Evolutionary conservation across 2,797 vertebrate genomes (phyloP).

Genomic region (Mormyrops boulengeri): DNA sequence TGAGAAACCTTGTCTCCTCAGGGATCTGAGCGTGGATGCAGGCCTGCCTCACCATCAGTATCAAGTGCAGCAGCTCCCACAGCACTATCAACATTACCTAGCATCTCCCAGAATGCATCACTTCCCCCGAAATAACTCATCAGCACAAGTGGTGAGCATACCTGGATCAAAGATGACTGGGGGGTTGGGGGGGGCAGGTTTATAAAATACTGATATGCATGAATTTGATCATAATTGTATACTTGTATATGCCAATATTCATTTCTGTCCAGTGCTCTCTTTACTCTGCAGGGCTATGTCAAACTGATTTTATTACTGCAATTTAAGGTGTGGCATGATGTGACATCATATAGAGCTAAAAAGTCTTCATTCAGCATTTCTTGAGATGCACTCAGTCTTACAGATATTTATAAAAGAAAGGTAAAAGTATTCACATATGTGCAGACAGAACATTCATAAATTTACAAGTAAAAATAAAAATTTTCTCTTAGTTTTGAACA

Average conservation of each 20-base stretch:
- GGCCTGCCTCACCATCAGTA: slow-evolving; percentile 84
- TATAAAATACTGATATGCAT: background rate
- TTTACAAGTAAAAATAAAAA: background rate
- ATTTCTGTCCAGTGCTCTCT: background rate
- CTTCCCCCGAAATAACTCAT: slow-evolving; percentile 88
- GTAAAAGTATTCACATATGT: background rate
- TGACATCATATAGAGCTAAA: background rate
- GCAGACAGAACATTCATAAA: background rate
- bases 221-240: background rate
- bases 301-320: background rate
- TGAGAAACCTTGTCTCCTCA: slow-evolving; percentile 38
- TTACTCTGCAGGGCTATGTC: background rate
- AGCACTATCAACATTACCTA: slow-evolving; percentile 98
- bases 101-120: slow-evolving; percentile 90
- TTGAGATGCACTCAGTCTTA: background rate
- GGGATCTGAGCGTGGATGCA: slow-evolving; percentile 93
- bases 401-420: background rate
- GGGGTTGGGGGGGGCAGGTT: background rate
- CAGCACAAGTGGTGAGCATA: slow-evolving; percentile 89
- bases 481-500: background rate
- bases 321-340: background rate
- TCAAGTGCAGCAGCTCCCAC: slow-evolving; percentile 90
- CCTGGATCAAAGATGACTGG: background rate
- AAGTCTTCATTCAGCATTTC: background rate
- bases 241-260: background rate